Percentiles rank a stretch among this genome's conserved stretches.
Conservation (phyloP, 2,113 vertebrate species). For the Alosa alosa region DNA sequence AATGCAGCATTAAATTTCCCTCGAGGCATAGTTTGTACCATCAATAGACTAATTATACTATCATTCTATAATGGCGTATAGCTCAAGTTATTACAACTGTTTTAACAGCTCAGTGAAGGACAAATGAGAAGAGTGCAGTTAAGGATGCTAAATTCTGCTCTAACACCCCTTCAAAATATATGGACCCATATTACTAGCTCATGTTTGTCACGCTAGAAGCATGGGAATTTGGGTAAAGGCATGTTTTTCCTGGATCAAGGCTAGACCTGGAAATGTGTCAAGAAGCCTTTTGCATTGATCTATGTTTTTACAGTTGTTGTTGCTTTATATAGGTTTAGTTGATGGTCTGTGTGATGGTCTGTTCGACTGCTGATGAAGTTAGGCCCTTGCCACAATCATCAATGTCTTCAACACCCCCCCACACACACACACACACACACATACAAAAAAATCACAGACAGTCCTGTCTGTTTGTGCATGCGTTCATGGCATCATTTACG, state of each 20-base stretch:
- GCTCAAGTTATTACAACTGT: background rate
- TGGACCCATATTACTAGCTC: background rate
- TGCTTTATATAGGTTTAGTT: background rate
- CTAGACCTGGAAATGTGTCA: background rate
- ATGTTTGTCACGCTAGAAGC: background rate
- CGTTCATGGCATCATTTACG: background rate
- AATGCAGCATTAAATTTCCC: no score
- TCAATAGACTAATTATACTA: no score
- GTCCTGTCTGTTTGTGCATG: background rate
- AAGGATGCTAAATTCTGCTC: background rate
- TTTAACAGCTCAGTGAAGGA: background rate
- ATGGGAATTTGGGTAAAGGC: background rate
- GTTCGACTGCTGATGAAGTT: background rate
- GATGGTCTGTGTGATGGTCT: background rate
- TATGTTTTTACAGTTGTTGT: background rate
- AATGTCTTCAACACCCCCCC: background rate
- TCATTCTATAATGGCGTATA: background rate
- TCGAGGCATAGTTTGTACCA: no score
- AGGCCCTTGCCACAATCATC: background rate
- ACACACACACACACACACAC: background rate
- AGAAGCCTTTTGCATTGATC: background rate
- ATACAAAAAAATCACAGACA: background rate
- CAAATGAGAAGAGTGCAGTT: background rate
- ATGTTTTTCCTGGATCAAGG: background rate
- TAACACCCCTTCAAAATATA: background rate